Conservation (phyloP, 92 coral and sea anemone genomes). For the Umimayanthus chanpuru region DNA sequence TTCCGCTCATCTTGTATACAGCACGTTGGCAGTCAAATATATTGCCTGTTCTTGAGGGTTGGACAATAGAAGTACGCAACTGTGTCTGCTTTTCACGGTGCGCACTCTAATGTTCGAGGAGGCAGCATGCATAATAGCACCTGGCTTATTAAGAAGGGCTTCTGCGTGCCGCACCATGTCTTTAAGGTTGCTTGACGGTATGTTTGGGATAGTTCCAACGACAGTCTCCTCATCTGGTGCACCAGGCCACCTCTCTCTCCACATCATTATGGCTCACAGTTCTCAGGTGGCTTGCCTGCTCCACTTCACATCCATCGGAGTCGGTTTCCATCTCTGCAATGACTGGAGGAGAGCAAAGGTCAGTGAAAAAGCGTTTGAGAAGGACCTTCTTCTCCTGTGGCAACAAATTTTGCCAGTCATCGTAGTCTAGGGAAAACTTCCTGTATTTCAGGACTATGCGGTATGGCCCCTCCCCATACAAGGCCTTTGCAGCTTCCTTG, state of each 20-base stretch:
- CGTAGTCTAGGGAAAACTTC: conserved; percentile 31
- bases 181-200: conserved; percentile 36
- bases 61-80: conserved; percentile 32
- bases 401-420: conserved; percentile 45
- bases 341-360: conserved; percentile 31
- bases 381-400: conserved; percentile 39
- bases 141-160: conserved; percentile 43
- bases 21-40: conserved; percentile 44
- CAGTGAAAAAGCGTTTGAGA: conserved; percentile 45
- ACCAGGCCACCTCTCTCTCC: neutral
- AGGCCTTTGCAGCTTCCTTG: conserved; percentile 53
- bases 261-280: conserved; percentile 3
- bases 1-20: conserved; percentile 12
- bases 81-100: conserved; percentile 44
- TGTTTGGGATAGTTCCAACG: conserved; percentile 29
- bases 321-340: conserved; percentile 17
- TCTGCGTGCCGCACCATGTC: conserved; percentile 29
- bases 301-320: conserved; percentile 14
- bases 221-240: conserved; percentile 21
- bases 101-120: conserved; percentile 30
- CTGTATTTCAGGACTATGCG: conserved; percentile 19
- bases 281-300: neutral
- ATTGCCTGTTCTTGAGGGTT: conserved; percentile 27
- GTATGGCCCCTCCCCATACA: conserved; percentile 63
- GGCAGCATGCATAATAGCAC: conserved; percentile 44